Evolutionary conservation across 2,797 vertebrate species (phyloP), one percentile per base, ranked within the genome.

Genomic region (Fistularia tabacaria): DNA sequence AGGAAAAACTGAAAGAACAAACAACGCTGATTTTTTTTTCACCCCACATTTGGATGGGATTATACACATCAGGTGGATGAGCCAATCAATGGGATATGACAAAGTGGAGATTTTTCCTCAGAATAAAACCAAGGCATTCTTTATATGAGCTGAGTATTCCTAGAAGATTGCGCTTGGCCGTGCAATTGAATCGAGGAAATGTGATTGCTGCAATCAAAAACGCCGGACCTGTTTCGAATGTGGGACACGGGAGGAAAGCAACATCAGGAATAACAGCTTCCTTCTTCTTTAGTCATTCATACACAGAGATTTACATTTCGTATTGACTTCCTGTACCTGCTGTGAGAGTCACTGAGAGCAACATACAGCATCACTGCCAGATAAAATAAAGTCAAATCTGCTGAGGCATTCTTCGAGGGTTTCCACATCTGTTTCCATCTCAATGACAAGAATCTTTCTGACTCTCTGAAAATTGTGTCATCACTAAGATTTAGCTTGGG

Each of bases 31-130:
- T 70, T 55, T 64, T 47, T 25, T 25, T 25, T 25, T 25, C 25
- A 25, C 25, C 25, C 25, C 25, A 25, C 25, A 25, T 25, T 25
- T 49, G 58, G 39, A 40, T 74, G 66, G 46, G 54, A 53, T 77
- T 77, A 60, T 50, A 59, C 56, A 61, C 2, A 51, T 58, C 42
- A 57, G 54, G 63, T 50, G 60, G 64, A 64, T 36, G 45, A 15
- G 62, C 42, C 15, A 66, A 45, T 13, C 40, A 52, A 76, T 57
- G 49, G 52, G 73, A 57, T 55, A 56, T 62, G 54, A 63, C 49
- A 36, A 64, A n/a, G 62, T 25, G 25, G 25, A 25, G 25, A n/a
- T n/a, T n/a, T n/a, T n/a, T n/a, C n/a, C n/a, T n/a, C n/a, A n/a
- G n/a, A n/a, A n/a, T n/a, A n/a, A n/a, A 25, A 25, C 25, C 25